Base-by-base conservation (phyloP, 2,797 vertebrate genomes). In the Falco biarmicus region DNA sequence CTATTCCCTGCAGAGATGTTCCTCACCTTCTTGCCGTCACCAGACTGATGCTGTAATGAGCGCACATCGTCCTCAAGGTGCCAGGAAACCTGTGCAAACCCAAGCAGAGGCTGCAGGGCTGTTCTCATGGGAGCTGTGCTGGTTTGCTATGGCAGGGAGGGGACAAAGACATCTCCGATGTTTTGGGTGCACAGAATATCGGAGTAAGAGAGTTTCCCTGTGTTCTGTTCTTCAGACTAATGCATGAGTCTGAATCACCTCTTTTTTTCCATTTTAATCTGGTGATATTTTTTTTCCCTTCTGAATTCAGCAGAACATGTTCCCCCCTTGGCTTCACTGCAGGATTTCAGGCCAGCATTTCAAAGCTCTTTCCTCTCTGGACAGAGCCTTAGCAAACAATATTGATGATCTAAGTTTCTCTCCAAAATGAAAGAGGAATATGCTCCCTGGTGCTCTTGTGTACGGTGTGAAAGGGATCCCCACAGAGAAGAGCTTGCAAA, bases 311-410 rank as follows among this genome's bases (percentile, higher is more conserved):
- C 43, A 68, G 81, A 80, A 77, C 31, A 37, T 20, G 14, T 65
- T 77, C 51, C 51, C 54, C 20, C 7, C 43, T 79, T 77, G 1
- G 1, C 56, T 81, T 86, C n/a, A 0, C 83, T 47, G 53, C 61
- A 48, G 78, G 64, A 61, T 66, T 71, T 78, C 85, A 84, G 64
- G 22, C 71, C 69, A 80, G 29, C 48, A 11, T 77, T 87, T 82
- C 93, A 82, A 87, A 90, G 78, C 83, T 87, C 59, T 75, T 70
- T 25, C 13, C 28, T 71, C 26, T 68, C 93, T 65, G 63, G 66
- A 71, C 76, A 47, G 71, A 90, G 34, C 64, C 68, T 70, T 51
- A 87, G 80, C 90, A 94, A 90, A 85, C 71, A 85, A 41, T n/a
- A 75, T 16, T 56, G 43, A 56, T 64, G 66, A 78, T 78, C 66